Evolutionary conservation across 2,888 invertebrate species (phyloP), one percentile per base, ranked within the genome.

Genomic region (Dasypolia templi): DNA sequence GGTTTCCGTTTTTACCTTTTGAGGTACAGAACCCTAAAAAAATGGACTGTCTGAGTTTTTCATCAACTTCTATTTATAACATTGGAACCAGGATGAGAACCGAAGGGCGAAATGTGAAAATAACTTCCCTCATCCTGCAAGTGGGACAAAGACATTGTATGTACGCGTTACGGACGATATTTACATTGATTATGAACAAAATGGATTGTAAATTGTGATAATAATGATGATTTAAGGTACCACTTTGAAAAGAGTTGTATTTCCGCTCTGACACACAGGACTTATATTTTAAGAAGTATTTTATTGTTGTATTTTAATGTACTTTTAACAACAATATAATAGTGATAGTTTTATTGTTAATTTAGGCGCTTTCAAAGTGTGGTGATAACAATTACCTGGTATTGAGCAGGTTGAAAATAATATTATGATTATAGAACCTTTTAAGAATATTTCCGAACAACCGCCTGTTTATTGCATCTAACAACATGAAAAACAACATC

Each of bases 111-210:
- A 86, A 88, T 89, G 89, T 91, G 81, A 89, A 91, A 91, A 92
- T 90, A 89, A 91, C 92, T 91, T 90, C 89, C 88, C 89, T 72
- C 91, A 89, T 91, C 89, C 90, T 88, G 91, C 78, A 81, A 88
- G 77, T 76, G 83, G 89, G 88, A 95, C 95, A 95, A 94, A 94
- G 94, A 89, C 92, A 85, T 90, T 91, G 88, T 90, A 88, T 85
- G 83, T 79, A 81, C 86, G 79, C 76, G 81, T 86, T 82, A 85
- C 79, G 72, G 53, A 85, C 63, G 84, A 87, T 90, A 82, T 91
- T 89, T 86, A 83, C 84, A 84, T 84, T 82, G 83, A 85, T 78
- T 89, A 89, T 84, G 69, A 72, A 81, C 81, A 70, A 80, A 87
- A 86, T 84, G 72, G 66, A 85, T 82, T 77, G 79, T 89, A 89